Conservation (phyloP, 1,140 invertebrate species). For the Drosophila mojavensis region DNA sequence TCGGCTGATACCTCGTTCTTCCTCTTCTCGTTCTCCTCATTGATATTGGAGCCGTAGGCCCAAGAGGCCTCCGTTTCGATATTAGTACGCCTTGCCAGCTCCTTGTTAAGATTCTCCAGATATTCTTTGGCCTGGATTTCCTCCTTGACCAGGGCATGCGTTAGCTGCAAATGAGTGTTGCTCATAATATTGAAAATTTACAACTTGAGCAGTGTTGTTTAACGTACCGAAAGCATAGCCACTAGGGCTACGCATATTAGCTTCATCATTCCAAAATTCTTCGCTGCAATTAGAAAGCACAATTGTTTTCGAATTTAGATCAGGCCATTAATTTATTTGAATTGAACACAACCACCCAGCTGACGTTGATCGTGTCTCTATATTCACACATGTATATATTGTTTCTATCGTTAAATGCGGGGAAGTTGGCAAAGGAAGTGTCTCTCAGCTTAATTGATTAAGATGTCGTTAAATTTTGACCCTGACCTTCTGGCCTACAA, state of each 20-base stretch:
- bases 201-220: neutral
- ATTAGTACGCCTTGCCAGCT: constrained; percentile 86
- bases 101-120: constrained; percentile 86
- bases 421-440: neutral
- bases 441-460: constrained; percentile 50
- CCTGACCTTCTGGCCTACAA: constrained; percentile 4
- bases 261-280: constrained; percentile 63
- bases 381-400: neutral
- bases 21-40: constrained; percentile 87
- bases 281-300: constrained; percentile 42
- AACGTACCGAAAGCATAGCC: constrained; percentile 72
- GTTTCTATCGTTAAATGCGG: neutral
- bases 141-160: constrained; percentile 79
- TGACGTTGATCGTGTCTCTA: constrained; percentile 35
- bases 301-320: constrained; percentile 51
- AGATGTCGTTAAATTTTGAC: constrained; percentile 18
- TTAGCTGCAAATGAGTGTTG: constrained; percentile 37
- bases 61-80: constrained; percentile 86
- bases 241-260: constrained; percentile 59
- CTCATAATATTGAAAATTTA: neutral
- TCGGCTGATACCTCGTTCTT: constrained; percentile 84
- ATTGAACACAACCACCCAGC: constrained; percentile 18
- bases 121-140: constrained; percentile 87
- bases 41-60: constrained; percentile 91
- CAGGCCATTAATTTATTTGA: constrained; percentile 23